phyloP scores from a whole-genome alignment of 1,140 invertebrate species.

The Drepana arcuata region DNA sequence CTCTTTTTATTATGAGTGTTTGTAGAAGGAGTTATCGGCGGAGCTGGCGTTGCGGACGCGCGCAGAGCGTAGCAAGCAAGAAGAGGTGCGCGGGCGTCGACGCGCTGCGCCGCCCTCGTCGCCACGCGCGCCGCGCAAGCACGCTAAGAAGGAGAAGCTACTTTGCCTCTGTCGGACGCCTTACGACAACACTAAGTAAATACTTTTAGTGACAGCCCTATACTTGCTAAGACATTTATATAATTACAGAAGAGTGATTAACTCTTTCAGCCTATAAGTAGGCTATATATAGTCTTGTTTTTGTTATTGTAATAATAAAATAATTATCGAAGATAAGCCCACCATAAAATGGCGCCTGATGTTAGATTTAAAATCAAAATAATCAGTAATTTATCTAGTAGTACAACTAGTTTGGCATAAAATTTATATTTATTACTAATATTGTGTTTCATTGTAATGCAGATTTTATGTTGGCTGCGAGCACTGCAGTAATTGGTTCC shows the following conservation, averaged over 20 bases:
- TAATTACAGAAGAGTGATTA: no score
- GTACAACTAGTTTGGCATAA: no score
- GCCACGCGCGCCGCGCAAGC: conserved; percentile 43
- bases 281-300: no score
- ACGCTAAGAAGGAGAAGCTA: conserved; percentile 84
- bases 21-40: conserved; percentile 80
- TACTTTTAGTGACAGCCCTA: not conserved
- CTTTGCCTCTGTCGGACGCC: conserved; percentile 95
- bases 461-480: conserved; percentile 99
- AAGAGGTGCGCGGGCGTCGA: conserved; percentile 72
- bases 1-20: no score
- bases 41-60: conserved; percentile 79
- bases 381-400: no score
- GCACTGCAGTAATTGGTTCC: conserved; percentile 98
- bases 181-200: conserved; percentile 93
- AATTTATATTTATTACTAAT: conserved; percentile 1
- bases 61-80: conserved; percentile 79
- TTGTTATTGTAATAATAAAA: no score
- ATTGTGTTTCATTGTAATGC: no score
- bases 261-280: no score
- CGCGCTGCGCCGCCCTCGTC: conserved; percentile 25
- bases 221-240: no score
- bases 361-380: no score
- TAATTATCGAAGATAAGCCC: no score
- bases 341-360: no score